Evolutionary conservation across 2,888 invertebrate genomes (phyloP), one percentile per base, ranked within the genome.

Genomic region (Erebia aethiops): DNA sequence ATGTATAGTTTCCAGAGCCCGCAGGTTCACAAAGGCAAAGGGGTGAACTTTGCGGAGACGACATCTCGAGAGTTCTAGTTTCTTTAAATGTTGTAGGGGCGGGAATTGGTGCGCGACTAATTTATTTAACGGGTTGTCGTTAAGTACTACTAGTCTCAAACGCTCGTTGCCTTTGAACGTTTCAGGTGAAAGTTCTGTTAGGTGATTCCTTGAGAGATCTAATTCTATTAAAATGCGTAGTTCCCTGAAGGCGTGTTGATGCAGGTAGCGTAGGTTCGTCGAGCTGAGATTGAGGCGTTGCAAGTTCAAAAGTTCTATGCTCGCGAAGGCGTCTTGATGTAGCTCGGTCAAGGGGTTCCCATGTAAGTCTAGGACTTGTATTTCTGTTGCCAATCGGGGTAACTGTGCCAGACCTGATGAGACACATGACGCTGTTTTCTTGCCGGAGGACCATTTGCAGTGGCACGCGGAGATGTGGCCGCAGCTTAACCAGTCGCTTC

Each of bases 381-480:
- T 91, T 18, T 94, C 93, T 70, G 91, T 78, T 16, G 89, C 89
- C 75, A 94, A 81, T 75, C 84, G 83, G 54, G 98, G 98, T 49
- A 98, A 94, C 67, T 95, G 93, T 67, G 95, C 95, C 74, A 98
- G 94, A 21, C 96, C 96, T 52, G 96, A 96, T 74, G 96, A 95
- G 71, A 95, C 95, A 87, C 98, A 98, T 62, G 97, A 94, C 11
- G 98, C 98, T 3, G 97, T 97, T 87, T 97, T 97, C 88, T 98
- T 98, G 68, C 98, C 98, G 61, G 97, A 97, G 5, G 97, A 96
- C 98, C 98, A 98, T 91, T 97, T 98, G 95, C 98, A 98, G 80
- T 96, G 95, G 86, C 98, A 98, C 79, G 96, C 95, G 77, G 85
- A 76, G 67, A 92, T 88, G 68, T 95, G 94, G 76, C 96, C 97